Evolutionary conservation across 2,113 vertebrate genomes (phyloP).

Genomic region (Bubalus kerabau): DNA sequence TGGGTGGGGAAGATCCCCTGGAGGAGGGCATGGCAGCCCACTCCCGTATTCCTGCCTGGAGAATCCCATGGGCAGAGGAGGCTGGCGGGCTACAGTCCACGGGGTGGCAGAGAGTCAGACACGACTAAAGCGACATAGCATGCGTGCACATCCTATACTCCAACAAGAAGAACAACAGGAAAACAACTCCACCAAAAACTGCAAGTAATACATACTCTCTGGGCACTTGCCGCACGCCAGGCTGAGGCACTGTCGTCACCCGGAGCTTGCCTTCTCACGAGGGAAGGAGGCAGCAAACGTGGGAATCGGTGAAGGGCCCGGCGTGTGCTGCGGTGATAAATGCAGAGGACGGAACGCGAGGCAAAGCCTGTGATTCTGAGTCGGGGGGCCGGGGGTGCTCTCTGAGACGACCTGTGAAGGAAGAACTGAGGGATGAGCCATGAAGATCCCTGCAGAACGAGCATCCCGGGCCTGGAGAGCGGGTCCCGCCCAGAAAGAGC

Average conservation of each 20-base stretch:
- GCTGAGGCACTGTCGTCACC: not conserved
- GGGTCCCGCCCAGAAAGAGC: accelerated
- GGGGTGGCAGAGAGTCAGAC: not conserved
- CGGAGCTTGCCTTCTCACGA: not conserved
- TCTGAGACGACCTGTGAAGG: accelerated
- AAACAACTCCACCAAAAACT: not conserved
- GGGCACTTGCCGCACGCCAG: accelerated
- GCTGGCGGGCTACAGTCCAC: not conserved
- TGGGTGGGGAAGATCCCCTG: not conserved
- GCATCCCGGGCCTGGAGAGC: not conserved
- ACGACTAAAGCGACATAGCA: accelerated
- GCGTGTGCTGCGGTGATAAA: accelerated
- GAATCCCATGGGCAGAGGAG: not conserved
- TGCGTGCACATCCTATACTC: accelerated
- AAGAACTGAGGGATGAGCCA: accelerated
- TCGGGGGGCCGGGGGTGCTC: accelerated
- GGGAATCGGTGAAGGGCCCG: accelerated
- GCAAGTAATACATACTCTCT: too few species aligned
- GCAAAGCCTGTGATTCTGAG: not conserved
- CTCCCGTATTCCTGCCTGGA: not conserved
- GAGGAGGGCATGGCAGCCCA: not conserved
- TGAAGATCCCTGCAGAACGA: not conserved
- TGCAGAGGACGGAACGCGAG: accelerated
- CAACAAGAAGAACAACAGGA: not conserved
- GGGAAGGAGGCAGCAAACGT: too few species aligned